These are phyloP conservation scores for Tachina lurida DNA, from an alignment of 2,888 invertebrate species.

Conservation along the genomic window DNA sequence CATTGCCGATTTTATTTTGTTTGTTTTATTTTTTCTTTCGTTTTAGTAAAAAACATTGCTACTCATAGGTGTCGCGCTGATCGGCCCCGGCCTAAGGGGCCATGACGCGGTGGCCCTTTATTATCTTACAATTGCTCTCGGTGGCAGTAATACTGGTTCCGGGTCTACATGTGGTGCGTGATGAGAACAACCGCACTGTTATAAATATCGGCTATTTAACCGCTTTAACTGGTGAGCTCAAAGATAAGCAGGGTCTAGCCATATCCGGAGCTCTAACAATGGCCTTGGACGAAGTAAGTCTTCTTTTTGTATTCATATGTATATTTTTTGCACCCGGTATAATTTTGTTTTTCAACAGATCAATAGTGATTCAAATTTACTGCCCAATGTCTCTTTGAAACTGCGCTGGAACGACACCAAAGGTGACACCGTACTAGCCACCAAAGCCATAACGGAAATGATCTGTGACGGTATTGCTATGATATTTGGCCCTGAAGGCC, in stretches of 20 bases:
- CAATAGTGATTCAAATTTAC: conserved; percentile 87
- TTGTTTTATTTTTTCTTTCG: conserved; percentile 75
- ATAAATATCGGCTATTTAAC: conserved; percentile 94
- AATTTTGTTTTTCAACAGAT: conserved; percentile 83
- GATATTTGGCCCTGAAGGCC: conserved; percentile 97
- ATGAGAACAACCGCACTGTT: conserved; percentile 83
- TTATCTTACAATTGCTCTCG: conserved; percentile 86
- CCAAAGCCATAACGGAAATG: conserved; percentile 93
- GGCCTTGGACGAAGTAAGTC: conserved; percentile 91
- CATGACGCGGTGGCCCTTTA: conserved; percentile 84
- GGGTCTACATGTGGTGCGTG: conserved; percentile 82
- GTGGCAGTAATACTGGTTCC: conserved; percentile 84
- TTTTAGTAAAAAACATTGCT: conserved; percentile 80
- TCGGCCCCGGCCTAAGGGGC: conserved; percentile 85
- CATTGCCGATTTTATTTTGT: not conserved
- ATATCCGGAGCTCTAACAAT: conserved; percentile 95
- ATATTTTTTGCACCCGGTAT: not conserved
- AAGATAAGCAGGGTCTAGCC: conserved; percentile 92
- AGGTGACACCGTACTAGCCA: conserved; percentile 92
- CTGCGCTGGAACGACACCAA: conserved; percentile 93
- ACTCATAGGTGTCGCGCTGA: conserved; percentile 86
- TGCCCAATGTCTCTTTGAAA: conserved; percentile 89
- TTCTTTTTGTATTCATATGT: not conserved
- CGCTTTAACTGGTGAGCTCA: conserved; percentile 89
- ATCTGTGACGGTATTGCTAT: conserved; percentile 94